Evolutionary conservation across 2,797 vertebrate species (phyloP).

Genomic region (Micrastur ruficollis): DNA sequence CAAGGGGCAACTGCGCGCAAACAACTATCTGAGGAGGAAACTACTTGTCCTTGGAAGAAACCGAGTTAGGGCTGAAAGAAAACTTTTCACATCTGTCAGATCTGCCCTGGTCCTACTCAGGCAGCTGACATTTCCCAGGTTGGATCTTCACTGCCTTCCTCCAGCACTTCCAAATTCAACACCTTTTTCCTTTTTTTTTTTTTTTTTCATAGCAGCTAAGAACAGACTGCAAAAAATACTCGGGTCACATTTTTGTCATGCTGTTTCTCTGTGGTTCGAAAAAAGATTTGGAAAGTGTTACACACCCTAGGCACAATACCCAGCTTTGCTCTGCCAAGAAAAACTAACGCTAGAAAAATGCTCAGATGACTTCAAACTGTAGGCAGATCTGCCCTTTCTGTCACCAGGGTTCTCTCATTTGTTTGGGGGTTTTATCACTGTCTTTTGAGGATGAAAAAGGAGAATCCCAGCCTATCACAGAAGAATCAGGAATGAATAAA

Average conservation of each 20-base stretch:
- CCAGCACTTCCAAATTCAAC: not conserved
- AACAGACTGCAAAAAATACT: not conserved
- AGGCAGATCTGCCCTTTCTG: not conserved
- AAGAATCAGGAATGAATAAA: not conserved
- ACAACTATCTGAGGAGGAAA: not conserved
- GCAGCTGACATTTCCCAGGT: not conserved
- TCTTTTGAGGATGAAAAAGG: not conserved
- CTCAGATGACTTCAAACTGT: constrained; percentile 15
- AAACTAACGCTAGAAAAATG: constrained; percentile 49
- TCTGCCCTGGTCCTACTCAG: not conserved
- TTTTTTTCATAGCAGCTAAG: not conserved
- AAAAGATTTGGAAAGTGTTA: not conserved
- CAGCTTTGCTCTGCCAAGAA: constrained; percentile 16
- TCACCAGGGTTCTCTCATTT: not conserved
- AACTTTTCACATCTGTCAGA: constrained; percentile 12
- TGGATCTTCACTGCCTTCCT: not conserved
- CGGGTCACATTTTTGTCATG: not conserved
- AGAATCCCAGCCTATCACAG: not conserved
- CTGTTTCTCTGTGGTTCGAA: not conserved
- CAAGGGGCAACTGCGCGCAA: not conserved
- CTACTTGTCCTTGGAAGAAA: not conserved
- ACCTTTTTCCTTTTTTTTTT: not conserved
- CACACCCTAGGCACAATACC: constrained; percentile 36
- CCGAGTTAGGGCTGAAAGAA: not conserved
- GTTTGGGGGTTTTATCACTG: not conserved